These are phyloP conservation scores for Pyrgus malvae DNA, from an alignment of 2,888 invertebrate genomes.

Conservation along the genomic window DNA sequence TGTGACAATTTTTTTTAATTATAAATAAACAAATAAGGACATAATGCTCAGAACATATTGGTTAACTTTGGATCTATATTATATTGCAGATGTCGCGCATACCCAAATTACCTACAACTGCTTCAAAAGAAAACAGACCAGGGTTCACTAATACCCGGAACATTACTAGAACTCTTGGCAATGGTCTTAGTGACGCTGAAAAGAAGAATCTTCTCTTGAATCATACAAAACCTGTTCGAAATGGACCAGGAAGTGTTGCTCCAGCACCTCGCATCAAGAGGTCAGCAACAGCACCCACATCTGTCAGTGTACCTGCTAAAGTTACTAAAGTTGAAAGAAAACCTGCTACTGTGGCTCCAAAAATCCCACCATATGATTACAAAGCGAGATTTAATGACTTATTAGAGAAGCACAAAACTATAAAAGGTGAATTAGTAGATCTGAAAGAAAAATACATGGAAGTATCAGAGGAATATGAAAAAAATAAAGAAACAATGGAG, in stretches of 20 bases:
- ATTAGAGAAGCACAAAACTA: conserved; percentile 79
- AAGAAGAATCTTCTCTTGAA: conserved; percentile 65
- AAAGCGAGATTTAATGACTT: conserved; percentile 84
- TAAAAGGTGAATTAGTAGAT: conserved; percentile 77
- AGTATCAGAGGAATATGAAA: conserved; percentile 76
- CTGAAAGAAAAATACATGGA: conserved; percentile 78
- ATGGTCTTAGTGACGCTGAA: conserved; percentile 64
- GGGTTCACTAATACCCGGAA: conserved; percentile 51
- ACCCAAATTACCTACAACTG: conserved; percentile 60
- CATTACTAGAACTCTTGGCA: conserved; percentile 53
- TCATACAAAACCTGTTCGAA: conserved; percentile 60
- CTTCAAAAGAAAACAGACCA: conserved; percentile 66
- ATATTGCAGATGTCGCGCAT: conserved; percentile 67
- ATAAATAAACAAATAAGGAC: too few species aligned
- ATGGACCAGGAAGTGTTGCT: conserved; percentile 38
- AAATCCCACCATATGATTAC: conserved; percentile 84
- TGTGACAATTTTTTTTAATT: too few species aligned
- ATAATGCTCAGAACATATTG: too few species aligned
- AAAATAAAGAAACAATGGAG: conserved; percentile 63
- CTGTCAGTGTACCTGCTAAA: conserved; percentile 51
- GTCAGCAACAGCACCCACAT: conserved; percentile 59
- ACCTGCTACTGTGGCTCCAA: conserved; percentile 66
- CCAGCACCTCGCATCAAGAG: conserved; percentile 62
- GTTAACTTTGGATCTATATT: background rate
- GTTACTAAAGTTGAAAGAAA: conserved; percentile 65